phyloP scores from a whole-genome alignment of 2,888 invertebrate genomes.

The Sclerodermus sp. region DNA sequence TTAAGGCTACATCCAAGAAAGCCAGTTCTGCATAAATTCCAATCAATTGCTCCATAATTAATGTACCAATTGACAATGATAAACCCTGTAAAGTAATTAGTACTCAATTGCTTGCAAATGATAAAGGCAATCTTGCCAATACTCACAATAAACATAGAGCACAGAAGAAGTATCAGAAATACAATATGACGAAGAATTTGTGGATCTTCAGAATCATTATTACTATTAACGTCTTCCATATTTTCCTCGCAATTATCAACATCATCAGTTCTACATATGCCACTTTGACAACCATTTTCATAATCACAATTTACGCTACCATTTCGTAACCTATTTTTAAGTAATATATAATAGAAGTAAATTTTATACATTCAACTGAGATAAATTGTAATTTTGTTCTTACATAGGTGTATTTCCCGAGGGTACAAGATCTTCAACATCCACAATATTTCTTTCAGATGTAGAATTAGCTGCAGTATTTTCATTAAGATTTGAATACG shows the following conservation, averaged over 20 bases:
- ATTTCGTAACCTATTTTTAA: too few species aligned
- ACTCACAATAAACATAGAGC: slow-evolving; percentile 88
- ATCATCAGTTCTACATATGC: slow-evolving; percentile 38
- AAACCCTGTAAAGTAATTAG: slow-evolving; percentile 79
- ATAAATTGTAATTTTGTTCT: slow-evolving; percentile 2
- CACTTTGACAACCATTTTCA: slow-evolving; percentile 35
- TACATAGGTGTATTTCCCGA: slow-evolving; percentile 27
- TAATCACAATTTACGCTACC: slow-evolving; percentile 29
- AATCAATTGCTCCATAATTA: slow-evolving; percentile 80
- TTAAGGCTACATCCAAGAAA: slow-evolving; percentile 85
- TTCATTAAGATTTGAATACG: slow-evolving; percentile 31
- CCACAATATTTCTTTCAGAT: slow-evolving; percentile 39
- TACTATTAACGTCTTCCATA: slow-evolving; percentile 34
- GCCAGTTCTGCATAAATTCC: slow-evolving; percentile 92
- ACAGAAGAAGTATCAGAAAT: slow-evolving; percentile 75
- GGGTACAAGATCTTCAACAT: slow-evolving; percentile 53
- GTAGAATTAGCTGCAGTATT: slow-evolving; percentile 20
- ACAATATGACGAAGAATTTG: slow-evolving; percentile 82
- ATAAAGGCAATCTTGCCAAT: slow-evolving; percentile 2
- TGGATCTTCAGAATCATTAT: slow-evolving; percentile 60
- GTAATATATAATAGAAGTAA: slow-evolving; percentile 1
- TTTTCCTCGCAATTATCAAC: slow-evolving; percentile 46
- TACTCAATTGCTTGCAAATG: too few species aligned
- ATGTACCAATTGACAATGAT: slow-evolving; percentile 78
- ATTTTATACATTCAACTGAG: neutral